Evolutionary conservation across 2,113 vertebrate species (phyloP).

Genomic region (Centropus bengalensis): DNA sequence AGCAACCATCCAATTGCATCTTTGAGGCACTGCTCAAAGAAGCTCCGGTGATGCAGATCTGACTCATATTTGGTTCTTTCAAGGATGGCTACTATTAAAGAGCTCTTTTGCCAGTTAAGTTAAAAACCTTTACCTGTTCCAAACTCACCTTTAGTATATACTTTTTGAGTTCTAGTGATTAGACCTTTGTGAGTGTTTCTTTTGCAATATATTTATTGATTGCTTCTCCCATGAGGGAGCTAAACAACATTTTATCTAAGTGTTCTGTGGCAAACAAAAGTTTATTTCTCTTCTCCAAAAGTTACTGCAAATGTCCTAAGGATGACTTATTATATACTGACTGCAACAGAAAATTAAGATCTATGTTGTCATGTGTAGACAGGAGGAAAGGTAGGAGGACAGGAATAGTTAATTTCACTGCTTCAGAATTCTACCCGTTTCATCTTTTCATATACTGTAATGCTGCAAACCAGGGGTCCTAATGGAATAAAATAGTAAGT

Average conservation of each 20-base stretch:
- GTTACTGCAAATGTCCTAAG: background rate
- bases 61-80: background rate
- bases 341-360: background rate
- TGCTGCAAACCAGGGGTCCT: constrained; percentile 7
- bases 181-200: background rate
- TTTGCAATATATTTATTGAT: constrained; percentile 4
- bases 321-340: background rate
- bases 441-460: background rate
- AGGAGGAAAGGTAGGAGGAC: background rate
- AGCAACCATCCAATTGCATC: background rate
- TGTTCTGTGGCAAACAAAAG: background rate
- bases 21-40: background rate
- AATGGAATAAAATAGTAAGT: constrained; percentile 20
- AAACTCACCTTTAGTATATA: background rate
- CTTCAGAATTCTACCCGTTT: constrained; percentile 9
- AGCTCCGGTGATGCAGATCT: background rate
- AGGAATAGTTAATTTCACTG: background rate
- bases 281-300: background rate
- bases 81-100: background rate
- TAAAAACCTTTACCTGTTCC: background rate
- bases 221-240: background rate
- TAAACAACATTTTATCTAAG: background rate
- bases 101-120: background rate
- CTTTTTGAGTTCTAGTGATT: background rate
- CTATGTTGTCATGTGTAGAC: background rate